Evolutionary conservation across 2,888 invertebrate genomes (phyloP).

Genomic region (Athalia rosae): DNA sequence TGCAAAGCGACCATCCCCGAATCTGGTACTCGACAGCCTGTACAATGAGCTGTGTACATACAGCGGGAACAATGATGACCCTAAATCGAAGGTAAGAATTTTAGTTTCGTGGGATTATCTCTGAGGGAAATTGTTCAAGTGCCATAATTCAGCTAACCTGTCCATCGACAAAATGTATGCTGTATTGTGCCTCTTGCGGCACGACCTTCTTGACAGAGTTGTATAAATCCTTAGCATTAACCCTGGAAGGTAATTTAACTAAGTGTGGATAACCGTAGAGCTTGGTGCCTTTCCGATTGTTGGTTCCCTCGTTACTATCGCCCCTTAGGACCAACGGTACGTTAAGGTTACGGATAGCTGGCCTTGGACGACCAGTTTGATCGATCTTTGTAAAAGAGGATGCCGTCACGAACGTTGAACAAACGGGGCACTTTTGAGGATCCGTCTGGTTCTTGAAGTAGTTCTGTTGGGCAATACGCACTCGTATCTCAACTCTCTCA

Average conservation of each 20-base stretch:
- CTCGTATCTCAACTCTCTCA: conserved; percentile 61
- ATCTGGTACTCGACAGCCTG: conserved; percentile 76
- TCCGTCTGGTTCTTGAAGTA: conserved; percentile 68
- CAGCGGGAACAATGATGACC: conserved; percentile 79
- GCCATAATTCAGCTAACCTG: conserved; percentile 70
- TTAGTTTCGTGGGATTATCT: neutral
- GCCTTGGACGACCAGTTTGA: conserved; percentile 68
- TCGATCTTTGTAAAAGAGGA: conserved; percentile 68
- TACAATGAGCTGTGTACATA: conserved; percentile 76
- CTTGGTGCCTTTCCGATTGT: conserved; percentile 72
- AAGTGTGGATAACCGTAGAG: conserved; percentile 77
- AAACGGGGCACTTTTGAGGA: conserved; percentile 65
- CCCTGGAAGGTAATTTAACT: conserved; percentile 75
- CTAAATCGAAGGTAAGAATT: conserved; percentile 63
- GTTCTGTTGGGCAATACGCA: conserved; percentile 65
- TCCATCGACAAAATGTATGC: conserved; percentile 77
- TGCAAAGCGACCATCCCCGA: conserved; percentile 75
- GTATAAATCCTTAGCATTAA: conserved; percentile 75
- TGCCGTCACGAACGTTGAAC: conserved; percentile 61
- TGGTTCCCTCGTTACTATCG: conserved; percentile 74
- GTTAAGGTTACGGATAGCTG: conserved; percentile 73
- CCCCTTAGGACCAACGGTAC: conserved; percentile 77
- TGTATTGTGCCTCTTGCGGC: conserved; percentile 73
- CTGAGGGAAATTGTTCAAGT: too few relatives aligned
- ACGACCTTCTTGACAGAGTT: conserved; percentile 73